phyloP scores from a whole-genome alignment of 2,113 vertebrate genomes.

The Pterocles burchelli region DNA sequence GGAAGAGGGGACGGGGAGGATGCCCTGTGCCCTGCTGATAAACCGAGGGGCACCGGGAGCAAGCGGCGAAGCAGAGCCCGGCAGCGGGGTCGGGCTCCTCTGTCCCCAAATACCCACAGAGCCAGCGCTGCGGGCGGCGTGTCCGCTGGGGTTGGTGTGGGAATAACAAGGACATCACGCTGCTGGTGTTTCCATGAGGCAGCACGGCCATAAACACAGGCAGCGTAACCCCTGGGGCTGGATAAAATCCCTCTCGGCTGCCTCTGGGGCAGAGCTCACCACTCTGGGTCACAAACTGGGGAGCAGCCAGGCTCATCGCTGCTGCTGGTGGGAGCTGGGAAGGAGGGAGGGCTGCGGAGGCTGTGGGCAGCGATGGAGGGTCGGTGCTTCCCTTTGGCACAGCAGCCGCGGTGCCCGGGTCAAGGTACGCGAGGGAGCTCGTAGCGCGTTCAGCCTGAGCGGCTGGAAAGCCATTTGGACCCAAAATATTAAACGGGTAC shows the following conservation, averaged over 20 bases:
- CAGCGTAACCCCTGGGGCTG: not conserved
- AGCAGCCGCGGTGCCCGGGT: not conserved
- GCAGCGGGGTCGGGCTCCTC: rapidly evolving
- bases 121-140: rapidly evolving
- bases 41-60: not conserved
- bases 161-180: rapidly evolving
- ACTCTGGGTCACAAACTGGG: rapidly evolving
- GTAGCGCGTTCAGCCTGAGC: not conserved
- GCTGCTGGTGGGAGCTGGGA: not conserved
- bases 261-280: not conserved
- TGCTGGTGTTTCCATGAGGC: not conserved
- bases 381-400: not conserved
- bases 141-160: not conserved
- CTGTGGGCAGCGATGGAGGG: not conserved
- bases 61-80: rapidly evolving
- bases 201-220: rapidly evolving
- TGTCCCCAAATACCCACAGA: not conserved
- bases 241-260: not conserved
- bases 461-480: not conserved
- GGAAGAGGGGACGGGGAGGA: not conserved
- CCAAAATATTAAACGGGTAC: not conserved
- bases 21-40: rapidly evolving
- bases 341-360: no score
- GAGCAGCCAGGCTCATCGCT: not conserved
- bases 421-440: not conserved